A percentile compares a stretch with the other conserved stretches of the same genome.
These are phyloP conservation scores for Agrochola lota DNA, from an alignment of 2,888 invertebrate genomes.

Conservation along the genomic window DNA sequence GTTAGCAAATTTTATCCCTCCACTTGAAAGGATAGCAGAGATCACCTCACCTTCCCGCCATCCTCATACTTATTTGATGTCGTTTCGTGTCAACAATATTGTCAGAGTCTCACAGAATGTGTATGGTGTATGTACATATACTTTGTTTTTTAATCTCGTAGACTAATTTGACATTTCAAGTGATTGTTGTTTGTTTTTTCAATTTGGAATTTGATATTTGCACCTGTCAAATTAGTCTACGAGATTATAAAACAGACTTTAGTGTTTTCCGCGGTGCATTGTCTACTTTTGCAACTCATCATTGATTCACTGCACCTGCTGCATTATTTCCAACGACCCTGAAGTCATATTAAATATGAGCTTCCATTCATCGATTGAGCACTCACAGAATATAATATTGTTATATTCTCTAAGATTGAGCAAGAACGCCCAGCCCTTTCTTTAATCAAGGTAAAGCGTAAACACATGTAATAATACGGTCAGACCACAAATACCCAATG, in stretches of 20 bases:
- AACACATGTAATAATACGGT: slow-evolving; percentile 27
- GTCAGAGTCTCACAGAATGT: not conserved
- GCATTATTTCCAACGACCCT: slow-evolving; percentile 4
- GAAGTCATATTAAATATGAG: slow-evolving; percentile 4
- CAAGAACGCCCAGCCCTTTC: slow-evolving; percentile 20
- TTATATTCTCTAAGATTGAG: not conserved
- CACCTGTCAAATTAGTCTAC: no score
- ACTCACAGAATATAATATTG: no score
- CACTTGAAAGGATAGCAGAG: not conserved
- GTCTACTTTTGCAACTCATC: slow-evolving; percentile 10
- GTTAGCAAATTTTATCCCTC: not conserved
- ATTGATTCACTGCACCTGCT: not conserved
- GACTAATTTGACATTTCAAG: no score
- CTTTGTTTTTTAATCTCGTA: no score
- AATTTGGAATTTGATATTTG: no score
- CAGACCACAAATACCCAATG: slow-evolving; percentile 46
- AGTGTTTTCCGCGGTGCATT: not conserved
- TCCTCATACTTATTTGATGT: not conserved
- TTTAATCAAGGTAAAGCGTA: slow-evolving; percentile 41
- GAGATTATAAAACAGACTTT: not conserved
- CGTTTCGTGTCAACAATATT: not conserved
- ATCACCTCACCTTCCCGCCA: not conserved
- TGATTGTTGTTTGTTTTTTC: no score
- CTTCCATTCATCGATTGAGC: slow-evolving; percentile 25
- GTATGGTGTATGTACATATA: no score